These are phyloP conservation scores for Planiliza haematocheilus DNA, from an alignment of 2,113 vertebrate species.

Conservation along the genomic window DNA sequence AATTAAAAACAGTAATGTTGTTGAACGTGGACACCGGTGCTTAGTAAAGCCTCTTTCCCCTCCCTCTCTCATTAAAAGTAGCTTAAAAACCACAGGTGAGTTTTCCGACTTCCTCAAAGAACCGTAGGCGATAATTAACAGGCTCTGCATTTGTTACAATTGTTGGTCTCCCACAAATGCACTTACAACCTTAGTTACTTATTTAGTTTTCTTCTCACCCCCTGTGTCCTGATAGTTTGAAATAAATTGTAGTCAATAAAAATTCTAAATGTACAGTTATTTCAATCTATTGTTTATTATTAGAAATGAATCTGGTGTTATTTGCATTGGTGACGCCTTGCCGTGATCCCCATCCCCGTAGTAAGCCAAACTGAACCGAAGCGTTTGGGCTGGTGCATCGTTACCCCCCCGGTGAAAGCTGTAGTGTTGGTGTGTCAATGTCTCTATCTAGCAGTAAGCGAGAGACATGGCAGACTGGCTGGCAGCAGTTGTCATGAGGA, in stretches of 20 bases:
- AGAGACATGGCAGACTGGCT: conserved; percentile 43
- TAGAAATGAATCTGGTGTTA: no score
- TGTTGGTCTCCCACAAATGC: background rate
- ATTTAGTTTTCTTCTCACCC: background rate
- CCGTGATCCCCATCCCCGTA: no score
- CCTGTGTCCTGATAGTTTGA: conserved; percentile 18
- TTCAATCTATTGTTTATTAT: no score
- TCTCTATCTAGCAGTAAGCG: background rate
- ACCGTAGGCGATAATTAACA: conserved; percentile 25
- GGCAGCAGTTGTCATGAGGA: conserved; percentile 65
- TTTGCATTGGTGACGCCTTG: no score
- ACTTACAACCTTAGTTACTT: background rate
- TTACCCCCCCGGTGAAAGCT: background rate
- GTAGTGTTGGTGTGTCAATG: conserved; percentile 2
- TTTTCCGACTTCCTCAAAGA: conserved; percentile 13
- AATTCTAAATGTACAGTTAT: no score
- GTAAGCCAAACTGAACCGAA: no score
- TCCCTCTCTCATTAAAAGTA: conserved; percentile 34
- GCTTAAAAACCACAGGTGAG: conserved; percentile 38
- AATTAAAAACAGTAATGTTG: background rate
- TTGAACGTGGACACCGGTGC: background rate
- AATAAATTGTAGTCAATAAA: background rate
- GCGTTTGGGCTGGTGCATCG: no score
- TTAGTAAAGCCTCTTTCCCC: background rate
- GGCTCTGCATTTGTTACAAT: background rate